Conservation (phyloP, 2,888 invertebrate species). For the Drosophila hamatofila region DNA sequence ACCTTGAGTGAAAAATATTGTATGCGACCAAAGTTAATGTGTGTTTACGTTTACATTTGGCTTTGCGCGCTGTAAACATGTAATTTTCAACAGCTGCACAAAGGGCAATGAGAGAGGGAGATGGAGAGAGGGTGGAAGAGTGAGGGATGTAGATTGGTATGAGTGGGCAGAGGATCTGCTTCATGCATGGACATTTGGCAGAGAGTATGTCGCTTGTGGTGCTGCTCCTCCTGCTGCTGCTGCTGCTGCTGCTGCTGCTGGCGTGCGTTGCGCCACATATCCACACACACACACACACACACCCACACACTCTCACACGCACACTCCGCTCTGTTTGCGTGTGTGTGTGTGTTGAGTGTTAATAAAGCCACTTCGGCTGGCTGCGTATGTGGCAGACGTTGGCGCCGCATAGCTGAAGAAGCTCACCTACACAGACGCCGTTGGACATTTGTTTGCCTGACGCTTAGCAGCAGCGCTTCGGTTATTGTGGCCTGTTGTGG, state of each 20-base stretch:
- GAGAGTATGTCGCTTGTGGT: conserved; percentile 35
- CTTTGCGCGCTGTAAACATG: conserved; percentile 76
- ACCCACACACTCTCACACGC: conserved; percentile 51
- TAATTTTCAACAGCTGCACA: conserved; percentile 66
- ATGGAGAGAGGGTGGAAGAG: background rate
- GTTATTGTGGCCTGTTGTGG: background rate
- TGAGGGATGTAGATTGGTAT: conserved; percentile 1
- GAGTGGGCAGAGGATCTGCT: background rate
- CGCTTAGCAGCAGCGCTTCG: conserved; percentile 43
- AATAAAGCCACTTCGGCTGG: conserved; percentile 58
- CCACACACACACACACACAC: conserved; percentile 11
- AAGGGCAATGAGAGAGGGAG: background rate
- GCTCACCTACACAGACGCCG: conserved; percentile 45
- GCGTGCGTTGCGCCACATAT: conserved; percentile 40
- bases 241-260: conserved; percentile 28
- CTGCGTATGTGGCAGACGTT: background rate
- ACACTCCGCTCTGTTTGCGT: conserved; percentile 12
- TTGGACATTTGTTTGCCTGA: conserved; percentile 73
- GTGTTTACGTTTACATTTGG: conserved; percentile 79
- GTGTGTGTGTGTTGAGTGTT: conserved; percentile 48
- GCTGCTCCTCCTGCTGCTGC: conserved; percentile 5
- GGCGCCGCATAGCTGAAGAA: conserved; percentile 15
- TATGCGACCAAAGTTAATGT: conserved; percentile 77
- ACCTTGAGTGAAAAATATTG: conserved; percentile 81
- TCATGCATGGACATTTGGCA: conserved; percentile 14